Evolutionary conservation across 2,113 vertebrate genomes (phyloP), one percentile per base, ranked within the genome.

Genomic region (Boleophthalmus pectinirostris): DNA sequence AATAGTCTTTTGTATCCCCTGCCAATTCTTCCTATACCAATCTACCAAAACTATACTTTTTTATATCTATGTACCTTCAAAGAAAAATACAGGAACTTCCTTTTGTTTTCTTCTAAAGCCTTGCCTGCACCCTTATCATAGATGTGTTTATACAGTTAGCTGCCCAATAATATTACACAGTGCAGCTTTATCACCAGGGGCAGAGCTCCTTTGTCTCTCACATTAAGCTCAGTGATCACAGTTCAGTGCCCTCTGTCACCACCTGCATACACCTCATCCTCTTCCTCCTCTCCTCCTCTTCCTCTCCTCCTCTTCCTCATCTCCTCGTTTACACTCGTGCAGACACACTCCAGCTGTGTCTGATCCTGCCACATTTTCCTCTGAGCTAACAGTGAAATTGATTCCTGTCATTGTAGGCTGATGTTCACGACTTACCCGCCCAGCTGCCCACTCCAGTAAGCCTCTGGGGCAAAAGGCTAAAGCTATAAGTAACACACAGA

Each of bases 341-440:
- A 83, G 84, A 82, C 74, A 24, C 45, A 69, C 64, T 79, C 82
- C 85, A 86, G 85, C 85, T 87, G 84, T 79, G 72, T 73, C 76
- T 75, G 66, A 72, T 87, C 83, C 66, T 80, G 71, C 73, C 74
- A 65, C 80, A 64, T 88, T 85, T 87, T 79, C 51, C 72, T 73
- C 72, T 47, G 70, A 70, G 81, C 79, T 70, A 29, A 70, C 66
- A 66, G 73, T 81, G 81, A 82, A 85, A 87, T 82, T 77, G 77
- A 86, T 87, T 88, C 80, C 75, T 77, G 75, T 83, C 83, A 72
- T 71, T 12, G 70, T 67, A 77, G 46, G 61, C 70, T 38, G 12
- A 73, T 82, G 78, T 79, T 82, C 66, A 69, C 66, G 56, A 20
- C 60, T 74, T 70, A 38, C 66, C 60, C 75, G 56, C 70, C 72